Conservation (phyloP, 2,113 vertebrate genomes). For the Brachypteracias leptosomus region DNA sequence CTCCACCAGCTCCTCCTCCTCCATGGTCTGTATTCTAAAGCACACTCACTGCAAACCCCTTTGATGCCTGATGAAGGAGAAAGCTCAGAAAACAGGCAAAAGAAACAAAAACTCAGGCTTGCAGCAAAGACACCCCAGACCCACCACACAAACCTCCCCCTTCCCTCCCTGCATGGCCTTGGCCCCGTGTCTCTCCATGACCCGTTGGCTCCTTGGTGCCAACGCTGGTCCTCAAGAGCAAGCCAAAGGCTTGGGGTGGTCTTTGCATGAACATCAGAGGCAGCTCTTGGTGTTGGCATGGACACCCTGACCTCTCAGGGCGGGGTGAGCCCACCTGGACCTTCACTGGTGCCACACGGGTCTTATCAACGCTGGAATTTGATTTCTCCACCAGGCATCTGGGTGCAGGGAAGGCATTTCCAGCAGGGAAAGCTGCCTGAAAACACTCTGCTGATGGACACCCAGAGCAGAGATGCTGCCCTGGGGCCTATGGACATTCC, state of each 20-base stretch:
- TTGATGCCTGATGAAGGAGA: background rate
- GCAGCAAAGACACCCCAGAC: background rate
- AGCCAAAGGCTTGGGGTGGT: fast-evolving
- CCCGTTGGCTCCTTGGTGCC: fast-evolving
- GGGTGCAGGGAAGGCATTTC: background rate
- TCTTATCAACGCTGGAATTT: background rate
- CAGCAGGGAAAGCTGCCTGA: background rate
- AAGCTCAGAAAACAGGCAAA: background rate
- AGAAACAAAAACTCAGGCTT: background rate
- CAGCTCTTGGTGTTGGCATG: background rate
- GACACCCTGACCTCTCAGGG: background rate
- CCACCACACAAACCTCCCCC: background rate
- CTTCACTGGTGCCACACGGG: background rate
- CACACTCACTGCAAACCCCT: background rate
- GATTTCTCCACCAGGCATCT: background rate
- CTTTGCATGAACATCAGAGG: background rate
- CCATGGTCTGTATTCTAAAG: background rate
- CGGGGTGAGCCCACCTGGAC: background rate
- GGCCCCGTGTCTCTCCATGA: background rate
- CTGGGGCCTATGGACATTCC: constrained; percentile 5
- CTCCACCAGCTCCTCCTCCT: constrained; percentile 35
- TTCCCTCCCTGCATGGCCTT: background rate
- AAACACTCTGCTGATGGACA: background rate
- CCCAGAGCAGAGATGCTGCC: background rate
- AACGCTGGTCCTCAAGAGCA: fast-evolving